Evolutionary conservation across 2,888 invertebrate species (phyloP), one percentile per base, ranked within the genome.

Genomic region (Mayetiola destructor): DNA sequence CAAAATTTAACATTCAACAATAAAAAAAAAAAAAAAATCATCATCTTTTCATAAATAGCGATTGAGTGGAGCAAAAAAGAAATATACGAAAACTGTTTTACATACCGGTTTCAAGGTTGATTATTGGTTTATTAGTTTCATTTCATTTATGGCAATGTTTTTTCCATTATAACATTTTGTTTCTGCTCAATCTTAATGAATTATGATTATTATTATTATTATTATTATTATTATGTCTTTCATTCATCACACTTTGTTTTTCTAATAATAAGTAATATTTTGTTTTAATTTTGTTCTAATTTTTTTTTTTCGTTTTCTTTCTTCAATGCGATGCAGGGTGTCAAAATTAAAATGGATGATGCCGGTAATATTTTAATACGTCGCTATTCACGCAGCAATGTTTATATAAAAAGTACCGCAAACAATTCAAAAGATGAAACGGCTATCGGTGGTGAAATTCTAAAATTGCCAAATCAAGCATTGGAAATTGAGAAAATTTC

Each of bases 341-440:
- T 84, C 57, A 82, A 81, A 69, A 76, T 85, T 59, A 81, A 81
- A 69, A 82, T 82, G 80, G 85, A 85, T 68, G 78, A 82, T 62
- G 77, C 78, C 61, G 85, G 84, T 37, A 84, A 82, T 66, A 82
- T 85, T 63, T 74, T 81, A 60, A 79, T 83, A 42, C 84, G 81
- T 65, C 76, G 82, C 60, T 77, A 84, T 64, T 80, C 82, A 63
- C 81, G 82, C 66, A 78, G 79, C 64, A 80, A 80, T 64, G 78
- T 84, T 56, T 81, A 77, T 66, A 79, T 84, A 54, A 81, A 81
- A 65, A 73, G 75, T 60, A 74, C 76, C 32, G 73, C 75, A 59
- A 70, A 69, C 39, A 60, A 65, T 62, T 65, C 68, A 54, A 69
- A 68, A 58, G 78, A 77, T 62, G 78, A 79, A 63, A 81, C 80